A percentile compares a stretch with the other conserved stretches of the same genome.
Conservation (phyloP, 2,797 vertebrate species). For the Artibeus jamaicensis region DNA sequence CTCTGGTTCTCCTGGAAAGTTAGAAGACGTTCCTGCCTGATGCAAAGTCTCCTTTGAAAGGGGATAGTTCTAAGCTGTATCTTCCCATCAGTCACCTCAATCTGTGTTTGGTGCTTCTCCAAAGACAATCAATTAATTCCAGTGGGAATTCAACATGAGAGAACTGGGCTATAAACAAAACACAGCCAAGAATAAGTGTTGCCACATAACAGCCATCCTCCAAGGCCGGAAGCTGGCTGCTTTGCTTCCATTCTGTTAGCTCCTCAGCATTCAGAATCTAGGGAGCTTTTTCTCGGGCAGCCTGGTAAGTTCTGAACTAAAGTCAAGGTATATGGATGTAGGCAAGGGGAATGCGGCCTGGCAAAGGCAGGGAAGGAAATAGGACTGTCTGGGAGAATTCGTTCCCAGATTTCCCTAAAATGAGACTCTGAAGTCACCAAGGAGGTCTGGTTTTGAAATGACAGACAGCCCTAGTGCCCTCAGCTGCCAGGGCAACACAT, state of each 20-base stretch:
- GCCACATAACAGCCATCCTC: not conserved
- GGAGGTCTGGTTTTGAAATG: conserved; percentile 24
- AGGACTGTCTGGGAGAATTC: not conserved
- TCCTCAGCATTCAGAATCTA: not conserved
- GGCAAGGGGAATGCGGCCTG: not conserved
- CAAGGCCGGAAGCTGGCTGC: not conserved
- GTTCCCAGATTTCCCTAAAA: not conserved
- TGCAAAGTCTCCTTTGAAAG: not conserved
- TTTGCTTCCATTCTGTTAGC: not conserved
- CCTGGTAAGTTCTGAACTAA: not conserved
- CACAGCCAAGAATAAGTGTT: not conserved
- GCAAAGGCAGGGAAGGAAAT: not conserved
- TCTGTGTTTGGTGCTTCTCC: conserved; percentile 27
- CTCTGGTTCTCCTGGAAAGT: not conserved
- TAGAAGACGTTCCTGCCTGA: not conserved
- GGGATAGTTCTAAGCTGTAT: not conserved
- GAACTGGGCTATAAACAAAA: not conserved
- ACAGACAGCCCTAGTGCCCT: not conserved
- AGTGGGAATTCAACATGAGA: conserved; percentile 31
- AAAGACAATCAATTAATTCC: conserved; percentile 36
- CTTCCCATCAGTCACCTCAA: not conserved
- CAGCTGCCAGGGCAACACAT: not conserved
- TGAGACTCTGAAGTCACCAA: not conserved
- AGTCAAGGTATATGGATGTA: not conserved
- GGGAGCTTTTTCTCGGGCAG: not conserved